Conservation (phyloP, 2,888 invertebrate species). For the Pachydiplax longipennis region DNA sequence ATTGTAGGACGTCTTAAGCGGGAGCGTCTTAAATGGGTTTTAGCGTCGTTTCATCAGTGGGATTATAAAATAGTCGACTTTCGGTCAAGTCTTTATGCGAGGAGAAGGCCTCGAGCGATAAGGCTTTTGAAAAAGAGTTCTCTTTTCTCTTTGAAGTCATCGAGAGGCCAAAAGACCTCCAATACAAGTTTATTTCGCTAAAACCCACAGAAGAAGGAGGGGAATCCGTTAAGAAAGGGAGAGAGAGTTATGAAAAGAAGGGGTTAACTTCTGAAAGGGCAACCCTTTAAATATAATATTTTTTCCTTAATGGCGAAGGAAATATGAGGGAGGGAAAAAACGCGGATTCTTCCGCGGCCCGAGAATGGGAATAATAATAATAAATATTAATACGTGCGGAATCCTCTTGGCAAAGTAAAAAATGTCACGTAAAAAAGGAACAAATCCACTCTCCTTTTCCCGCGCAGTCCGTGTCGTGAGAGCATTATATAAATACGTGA, state of each 20-base stretch:
- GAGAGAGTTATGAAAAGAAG: constrained; percentile 5
- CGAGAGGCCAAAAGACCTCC: constrained; percentile 29
- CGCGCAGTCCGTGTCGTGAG: neutral
- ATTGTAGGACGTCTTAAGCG: no score
- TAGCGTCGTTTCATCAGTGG: neutral
- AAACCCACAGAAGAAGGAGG: constrained; percentile 7
- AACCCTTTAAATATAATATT: neutral
- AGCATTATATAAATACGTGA: neutral
- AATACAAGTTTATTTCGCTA: constrained; percentile 32
- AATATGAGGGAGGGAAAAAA: neutral
- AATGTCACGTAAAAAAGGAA: neutral
- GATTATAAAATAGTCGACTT: neutral
- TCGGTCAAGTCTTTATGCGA: constrained; percentile 16
- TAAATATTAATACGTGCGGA: constrained; percentile 3
- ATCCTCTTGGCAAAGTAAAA: neutral
- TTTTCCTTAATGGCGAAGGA: neutral
- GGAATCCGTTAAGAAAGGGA: neutral
- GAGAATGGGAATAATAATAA: constrained; percentile 18
- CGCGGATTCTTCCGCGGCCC: neutral
- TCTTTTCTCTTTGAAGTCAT: constrained; percentile 18
- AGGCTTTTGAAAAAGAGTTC: constrained; percentile 31
- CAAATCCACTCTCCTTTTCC: neutral
- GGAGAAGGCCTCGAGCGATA: constrained; percentile 18
- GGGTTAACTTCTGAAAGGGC: constrained; percentile 11
- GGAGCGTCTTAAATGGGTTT: no score